Evolutionary conservation across 2,797 vertebrate species (phyloP), one percentile per base, ranked within the genome.

Genomic region (Poliocrania exsul): DNA sequence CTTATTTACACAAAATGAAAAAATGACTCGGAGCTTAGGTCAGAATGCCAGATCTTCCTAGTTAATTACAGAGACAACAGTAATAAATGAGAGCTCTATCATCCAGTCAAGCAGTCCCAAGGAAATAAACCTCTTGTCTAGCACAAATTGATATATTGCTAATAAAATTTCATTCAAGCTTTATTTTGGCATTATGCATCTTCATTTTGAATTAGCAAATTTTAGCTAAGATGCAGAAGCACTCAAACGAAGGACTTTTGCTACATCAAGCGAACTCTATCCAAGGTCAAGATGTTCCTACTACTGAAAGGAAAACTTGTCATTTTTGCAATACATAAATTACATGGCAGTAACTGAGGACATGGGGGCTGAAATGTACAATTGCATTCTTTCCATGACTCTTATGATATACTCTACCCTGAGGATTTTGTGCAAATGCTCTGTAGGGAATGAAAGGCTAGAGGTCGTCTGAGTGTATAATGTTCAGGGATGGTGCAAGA

Each of bases 241-340:
- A 66, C 64, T 18, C 35, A 67, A 79, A 9, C n/a, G 53, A 54
- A 77, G n/a, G 73, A 64, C 62, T 60, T 92, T 64, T 78, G 81
- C 73, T 40, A 47, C 58, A 81, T 79, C 21, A 88, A 88, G 42
- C 57, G 60, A 93, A 89, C 70, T n/a, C 69, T 71, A 35, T 33
- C 42, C 24, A 54, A 89, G 72, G 90, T 92, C 95, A 91, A 86
- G 73, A 66, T 77, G 61, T 61, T 85, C 95, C 62, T 61, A 77
- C 84, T 91, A 61, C 93, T 77, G 89, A 62, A 81, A 81, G 74
- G 80, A 94, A 95, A 95, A 88, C 54, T 83, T 92, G 66, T 66
- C 50, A 75, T 86, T 92, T 93, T 64, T 83, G 53, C 38, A 88
- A 91, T 31, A 73, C 87, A 93, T 96, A 93, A 95, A 97, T 95